Percentiles rank a stretch among this genome's conserved stretches.
phyloP scores from a whole-genome alignment of 2,797 vertebrate species.

The Rhincodon typus region DNA sequence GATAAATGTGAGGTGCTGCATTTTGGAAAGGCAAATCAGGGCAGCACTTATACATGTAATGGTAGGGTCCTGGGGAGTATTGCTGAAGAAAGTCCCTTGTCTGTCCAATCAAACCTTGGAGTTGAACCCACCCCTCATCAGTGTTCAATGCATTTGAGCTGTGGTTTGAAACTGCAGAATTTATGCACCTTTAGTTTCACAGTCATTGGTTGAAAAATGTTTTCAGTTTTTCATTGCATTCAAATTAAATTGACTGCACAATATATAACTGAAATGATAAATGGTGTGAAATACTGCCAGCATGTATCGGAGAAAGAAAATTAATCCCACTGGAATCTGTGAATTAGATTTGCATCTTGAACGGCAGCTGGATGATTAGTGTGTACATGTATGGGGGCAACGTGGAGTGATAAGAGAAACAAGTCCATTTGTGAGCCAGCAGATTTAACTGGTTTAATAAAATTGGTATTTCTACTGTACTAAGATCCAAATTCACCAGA shows the following conservation, averaged over 20 bases:
- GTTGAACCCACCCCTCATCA: neutral
- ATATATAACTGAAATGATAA: constrained; percentile 14
- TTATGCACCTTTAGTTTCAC: neutral
- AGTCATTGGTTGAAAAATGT: neutral
- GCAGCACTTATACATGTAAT: too few relatives aligned
- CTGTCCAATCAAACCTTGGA: neutral
- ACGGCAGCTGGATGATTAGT: neutral
- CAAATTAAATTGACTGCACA: neutral
- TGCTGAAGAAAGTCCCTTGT: neutral
- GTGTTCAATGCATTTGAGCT: neutral
- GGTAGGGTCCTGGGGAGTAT: too few relatives aligned
- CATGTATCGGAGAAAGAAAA: neutral
- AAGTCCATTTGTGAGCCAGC: neutral
- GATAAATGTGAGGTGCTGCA: too few relatives aligned
- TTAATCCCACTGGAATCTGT: constrained; percentile 18
- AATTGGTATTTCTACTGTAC: neutral
- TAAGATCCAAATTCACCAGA: neutral
- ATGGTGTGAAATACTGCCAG: constrained; percentile 11
- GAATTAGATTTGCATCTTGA: constrained; percentile 24
- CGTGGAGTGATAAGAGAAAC: neutral
- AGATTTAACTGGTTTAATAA: neutral
- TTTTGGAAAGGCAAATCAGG: too few relatives aligned
- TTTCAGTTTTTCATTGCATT: neutral
- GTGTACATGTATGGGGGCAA: neutral
- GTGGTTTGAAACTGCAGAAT: neutral